Evolutionary conservation across 2,113 vertebrate genomes (phyloP).

Genomic region (Apodemus speciosus): DNA sequence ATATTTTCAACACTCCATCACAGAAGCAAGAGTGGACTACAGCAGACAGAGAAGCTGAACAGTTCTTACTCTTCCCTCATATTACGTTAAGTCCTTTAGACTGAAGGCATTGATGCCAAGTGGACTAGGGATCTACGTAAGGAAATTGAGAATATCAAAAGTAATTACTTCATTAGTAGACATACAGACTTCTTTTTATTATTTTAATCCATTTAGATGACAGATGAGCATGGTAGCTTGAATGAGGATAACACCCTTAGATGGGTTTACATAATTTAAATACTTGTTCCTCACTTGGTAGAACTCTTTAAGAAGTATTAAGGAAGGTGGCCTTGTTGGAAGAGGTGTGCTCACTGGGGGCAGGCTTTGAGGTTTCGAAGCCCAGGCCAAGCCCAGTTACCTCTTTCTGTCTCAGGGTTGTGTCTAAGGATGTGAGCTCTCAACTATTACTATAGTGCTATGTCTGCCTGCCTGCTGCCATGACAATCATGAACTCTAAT

Average conservation of each 20-base stretch:
- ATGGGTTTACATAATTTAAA: neutral
- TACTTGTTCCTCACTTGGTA: neutral
- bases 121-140: neutral
- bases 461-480: neutral
- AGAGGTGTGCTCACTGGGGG: no score
- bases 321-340: neutral
- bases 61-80: neutral
- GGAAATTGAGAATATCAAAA: neutral
- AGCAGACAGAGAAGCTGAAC: neutral
- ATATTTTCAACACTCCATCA: neutral
- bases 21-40: neutral
- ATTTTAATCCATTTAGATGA: neutral
- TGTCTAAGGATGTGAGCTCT: neutral
- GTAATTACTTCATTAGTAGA: neutral
- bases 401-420: neutral
- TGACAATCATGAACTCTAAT: neutral
- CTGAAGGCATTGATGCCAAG: neutral
- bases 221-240: neutral
- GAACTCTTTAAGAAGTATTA: neutral
- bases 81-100: neutral
- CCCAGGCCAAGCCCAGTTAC: neutral
- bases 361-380: neutral
- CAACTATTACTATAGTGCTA: neutral
- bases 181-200: neutral
- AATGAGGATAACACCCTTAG: neutral